Conservation (phyloP, 2,888 invertebrate genomes). For the Nomada ferruginata region DNA sequence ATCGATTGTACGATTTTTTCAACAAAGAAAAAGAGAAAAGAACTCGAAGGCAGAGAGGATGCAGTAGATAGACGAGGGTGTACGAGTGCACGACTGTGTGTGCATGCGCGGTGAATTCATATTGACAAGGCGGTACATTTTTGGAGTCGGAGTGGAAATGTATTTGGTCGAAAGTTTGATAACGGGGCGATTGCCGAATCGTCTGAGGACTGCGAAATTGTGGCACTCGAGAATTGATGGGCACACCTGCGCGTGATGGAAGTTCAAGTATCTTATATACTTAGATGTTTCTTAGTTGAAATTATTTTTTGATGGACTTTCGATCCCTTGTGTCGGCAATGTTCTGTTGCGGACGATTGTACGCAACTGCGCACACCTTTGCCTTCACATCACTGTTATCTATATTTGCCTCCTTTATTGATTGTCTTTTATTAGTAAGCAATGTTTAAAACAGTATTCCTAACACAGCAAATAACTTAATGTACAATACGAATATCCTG, state of each 20-base stretch:
- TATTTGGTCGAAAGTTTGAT: background rate
- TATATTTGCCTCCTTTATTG: too few relatives aligned
- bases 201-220: background rate
- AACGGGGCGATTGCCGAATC: background rate
- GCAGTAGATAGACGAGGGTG: background rate
- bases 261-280: background rate
- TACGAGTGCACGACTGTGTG: too few relatives aligned
- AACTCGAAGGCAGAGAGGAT: background rate
- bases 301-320: too few relatives aligned
- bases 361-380: too few relatives aligned
- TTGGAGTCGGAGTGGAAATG: background rate
- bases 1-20: constrained; percentile 6
- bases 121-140: background rate
- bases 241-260: background rate
- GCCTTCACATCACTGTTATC: too few relatives aligned
- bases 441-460: too few relatives aligned
- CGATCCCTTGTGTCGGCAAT: too few relatives aligned
- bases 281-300: too few relatives aligned
- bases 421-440: too few relatives aligned
- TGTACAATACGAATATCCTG: background rate
- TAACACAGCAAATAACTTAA: too few relatives aligned
- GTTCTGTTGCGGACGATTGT: too few relatives aligned
- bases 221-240: background rate
- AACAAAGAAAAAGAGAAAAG: background rate
- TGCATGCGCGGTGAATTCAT: background rate